A percentile compares a stretch with the other conserved stretches of the same genome.
Conservation (phyloP, 2,888 invertebrate species). For the Eurois occulta region DNA sequence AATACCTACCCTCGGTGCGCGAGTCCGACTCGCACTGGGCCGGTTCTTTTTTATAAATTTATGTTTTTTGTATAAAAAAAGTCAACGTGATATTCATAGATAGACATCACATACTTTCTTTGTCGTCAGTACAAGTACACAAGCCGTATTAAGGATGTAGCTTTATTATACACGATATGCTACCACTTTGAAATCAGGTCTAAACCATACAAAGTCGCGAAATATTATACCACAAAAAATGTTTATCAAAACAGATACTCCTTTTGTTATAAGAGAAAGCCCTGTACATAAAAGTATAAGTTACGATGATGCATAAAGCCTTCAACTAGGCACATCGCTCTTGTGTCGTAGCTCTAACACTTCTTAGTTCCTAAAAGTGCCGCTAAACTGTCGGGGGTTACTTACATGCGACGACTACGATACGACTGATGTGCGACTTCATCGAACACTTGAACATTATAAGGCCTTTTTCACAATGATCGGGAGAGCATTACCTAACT, state of each 20-base stretch:
- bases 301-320: background rate
- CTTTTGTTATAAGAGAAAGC: background rate
- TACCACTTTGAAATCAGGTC: background rate
- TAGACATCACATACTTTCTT: background rate
- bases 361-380: conserved; percentile 22
- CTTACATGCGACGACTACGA: conserved; percentile 11
- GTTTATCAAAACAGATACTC: background rate
- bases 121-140: background rate
- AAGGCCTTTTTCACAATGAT: background rate
- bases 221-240: background rate
- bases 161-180: background rate
- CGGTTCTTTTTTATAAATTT: background rate
- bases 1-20: no score
- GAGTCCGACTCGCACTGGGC: no score
- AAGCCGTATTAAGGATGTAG: background rate
- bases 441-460: background rate
- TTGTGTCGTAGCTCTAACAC: background rate
- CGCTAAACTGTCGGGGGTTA: background rate
- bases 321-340: background rate
- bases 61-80: background rate
- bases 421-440: background rate
- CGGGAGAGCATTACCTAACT: no score
- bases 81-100: no score
- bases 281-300: background rate
- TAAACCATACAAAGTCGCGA: background rate